Base-by-base conservation (phyloP, 2,888 invertebrate species). In the Mythimna vitellina region DNA sequence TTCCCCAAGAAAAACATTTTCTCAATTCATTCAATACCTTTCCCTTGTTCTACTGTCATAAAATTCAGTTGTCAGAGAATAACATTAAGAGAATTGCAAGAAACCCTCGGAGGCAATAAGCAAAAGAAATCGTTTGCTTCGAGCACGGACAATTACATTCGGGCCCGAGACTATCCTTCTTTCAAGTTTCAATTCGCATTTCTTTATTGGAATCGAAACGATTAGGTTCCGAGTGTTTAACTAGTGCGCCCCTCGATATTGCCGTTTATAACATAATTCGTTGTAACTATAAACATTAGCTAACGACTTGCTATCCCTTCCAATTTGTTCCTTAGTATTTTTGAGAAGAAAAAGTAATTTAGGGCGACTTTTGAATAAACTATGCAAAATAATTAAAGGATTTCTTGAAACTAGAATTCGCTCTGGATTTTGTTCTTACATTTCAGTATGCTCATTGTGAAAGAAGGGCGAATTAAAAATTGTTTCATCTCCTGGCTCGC, bases 41-140 rank as follows among this genome's bases (percentile, higher is more conserved):
- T 82, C 58, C 68, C 82, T 77, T 86, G 85, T 88, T 87, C 86
- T 85, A 86, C 86, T 86, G 85, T 91, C 87, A 90, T 93, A 92
- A 92, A 93, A 92, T 91, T 91, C 91, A 90, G 89, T 92, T 92
- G 90, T 92, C 91, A 90, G 91, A 89, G 91, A 91, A 90, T 91
- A 91, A 91, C 91, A 92, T 93, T 93, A 93, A 91, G 92, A 92
- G 90, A 92, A 93, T 92, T 92, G 93, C 90, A 90, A 88, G 89
- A 88, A 92, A 90, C 90, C 92, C 90, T 91, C 82, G 86, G 85
- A 92, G 91, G 92, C 92, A 93, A 93, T 92, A 91, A 93, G 92
- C 93, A 92, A 92, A 93, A 92, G 92, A 92, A 93, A 92, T 93
- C 92, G 92, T 93, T 93, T 91, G 90, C 89, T 91, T 85, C 87